Conservation (phyloP, 2,888 invertebrate genomes). For the Xylota sylvarum region DNA sequence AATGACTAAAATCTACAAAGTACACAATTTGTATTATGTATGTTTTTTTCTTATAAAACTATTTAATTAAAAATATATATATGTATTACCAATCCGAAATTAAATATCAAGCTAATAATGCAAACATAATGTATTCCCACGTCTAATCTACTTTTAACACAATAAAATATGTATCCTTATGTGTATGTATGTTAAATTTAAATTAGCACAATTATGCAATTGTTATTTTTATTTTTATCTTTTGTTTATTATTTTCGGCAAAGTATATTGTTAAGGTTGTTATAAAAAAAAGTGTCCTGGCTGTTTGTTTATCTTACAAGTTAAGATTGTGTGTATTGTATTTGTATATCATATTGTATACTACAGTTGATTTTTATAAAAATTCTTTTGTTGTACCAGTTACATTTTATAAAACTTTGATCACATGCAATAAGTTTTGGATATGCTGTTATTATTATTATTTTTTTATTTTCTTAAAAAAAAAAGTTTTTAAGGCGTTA, state of each 20-base stretch:
- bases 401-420: slow-evolving; percentile 35
- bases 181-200: neutral
- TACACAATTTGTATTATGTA: neutral
- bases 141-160: neutral
- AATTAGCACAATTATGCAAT: slow-evolving; percentile 17
- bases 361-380: slow-evolving; percentile 28
- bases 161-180: neutral
- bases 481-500: neutral
- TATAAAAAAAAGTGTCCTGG: slow-evolving; percentile 20
- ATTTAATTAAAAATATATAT: slow-evolving; percentile 13
- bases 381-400: slow-evolving; percentile 19
- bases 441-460: slow-evolving; percentile 41
- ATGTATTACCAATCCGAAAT: slow-evolving; percentile 13
- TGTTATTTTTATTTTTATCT: slow-evolving; percentile 1
- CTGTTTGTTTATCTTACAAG: slow-evolving; percentile 25
- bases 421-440: slow-evolving; percentile 31
- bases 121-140: slow-evolving; percentile 16
- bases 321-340: slow-evolving; percentile 14
- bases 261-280: neutral
- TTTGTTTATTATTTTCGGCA: slow-evolving; percentile 2
- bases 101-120: slow-evolving; percentile 19
- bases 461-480: neutral
- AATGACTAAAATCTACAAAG: slow-evolving; percentile 22
- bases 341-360: slow-evolving; percentile 35
- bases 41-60: slow-evolving; percentile 31